Evolutionary conservation across 2,797 vertebrate genomes (phyloP), one percentile per base, ranked within the genome.

Genomic region (Ciconia nigra): DNA sequence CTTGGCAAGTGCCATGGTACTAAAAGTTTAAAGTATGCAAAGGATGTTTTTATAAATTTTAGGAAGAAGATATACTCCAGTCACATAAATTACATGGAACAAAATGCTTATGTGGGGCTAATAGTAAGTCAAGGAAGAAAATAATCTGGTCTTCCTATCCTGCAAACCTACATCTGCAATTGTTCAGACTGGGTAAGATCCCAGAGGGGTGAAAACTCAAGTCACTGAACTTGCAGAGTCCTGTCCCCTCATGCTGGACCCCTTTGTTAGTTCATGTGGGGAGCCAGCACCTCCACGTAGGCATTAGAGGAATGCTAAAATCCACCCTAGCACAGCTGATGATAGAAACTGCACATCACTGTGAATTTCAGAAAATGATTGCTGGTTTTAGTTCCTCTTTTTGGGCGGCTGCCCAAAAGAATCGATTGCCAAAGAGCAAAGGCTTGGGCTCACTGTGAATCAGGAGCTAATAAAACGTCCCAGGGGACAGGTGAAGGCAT

Each of bases 341-440:
- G 46, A 42, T 22, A 26, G 1, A 2, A 70, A 12, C 80, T 72
- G 33, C 77, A 62, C 66, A 41, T 58, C 5, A 5, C 55, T 62
- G 73, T 47, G 77, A 76, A 70, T 90, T 90, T 85, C 81, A 66
- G 79, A 82, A 90, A 31, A 52, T 12, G 61, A 94, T 89, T 89
- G 66, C 93, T 44, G 52, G 81, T 16, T 89, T 94, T 84, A 96
- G 80, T 41, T 92, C 90, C 17, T 92, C 80, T 90, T 83, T 90
- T 97, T 97, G 96, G 95, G 96, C 93, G 88, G 86, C 78, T 97
- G 95, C 95, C 92, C 96, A 94, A 96, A 88, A 90, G 77, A 92
- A 96, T 84, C 90, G 95, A 96, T 89, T 94, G 81, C 67, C 92
- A 82, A 90, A 87, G 83, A 95, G 86, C 83, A 79, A 92, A 92